Percentiles rank a stretch among this genome's conserved stretches.
phyloP scores from a whole-genome alignment of 2,113 vertebrate genomes.

The Neolamprologus fasciatus region DNA sequence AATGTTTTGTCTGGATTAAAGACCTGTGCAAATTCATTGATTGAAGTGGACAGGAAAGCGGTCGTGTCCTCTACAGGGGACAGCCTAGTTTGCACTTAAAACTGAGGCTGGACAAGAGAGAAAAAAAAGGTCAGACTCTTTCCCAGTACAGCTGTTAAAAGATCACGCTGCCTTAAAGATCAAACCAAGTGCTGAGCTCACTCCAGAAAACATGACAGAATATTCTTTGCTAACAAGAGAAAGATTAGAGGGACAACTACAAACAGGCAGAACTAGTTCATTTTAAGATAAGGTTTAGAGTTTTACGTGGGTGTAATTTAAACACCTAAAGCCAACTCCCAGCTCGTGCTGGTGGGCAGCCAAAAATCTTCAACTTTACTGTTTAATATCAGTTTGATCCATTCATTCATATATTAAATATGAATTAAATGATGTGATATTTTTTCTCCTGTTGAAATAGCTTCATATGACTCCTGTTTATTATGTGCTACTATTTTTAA shows the following conservation, averaged over 20 bases:
- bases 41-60: slow-evolving; percentile 29
- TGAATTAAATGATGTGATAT: background rate
- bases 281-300: background rate
- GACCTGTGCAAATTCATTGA: slow-evolving; percentile 40
- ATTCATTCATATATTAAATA: background rate
- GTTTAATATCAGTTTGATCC: background rate
- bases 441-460: background rate
- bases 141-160: background rate
- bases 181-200: background rate
- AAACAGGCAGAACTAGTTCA: background rate
- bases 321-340: background rate
- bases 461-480: background rate
- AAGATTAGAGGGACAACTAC: background rate
- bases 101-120: background rate
- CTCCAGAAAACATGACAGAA: background rate
- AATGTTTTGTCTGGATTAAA: slow-evolving; percentile 42
- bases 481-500: background rate
- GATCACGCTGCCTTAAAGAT: background rate
- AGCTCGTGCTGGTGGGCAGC: background rate
- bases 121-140: background rate
- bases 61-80: slow-evolving; percentile 20
- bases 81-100: background rate
- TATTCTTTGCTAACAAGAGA: background rate
- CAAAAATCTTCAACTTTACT: background rate
- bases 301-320: background rate